A percentile compares a stretch with the other conserved stretches of the same genome.
Evolutionary conservation across 2,113 vertebrate species (phyloP).

Genomic region (Cynoglossus semilaevis): DNA sequence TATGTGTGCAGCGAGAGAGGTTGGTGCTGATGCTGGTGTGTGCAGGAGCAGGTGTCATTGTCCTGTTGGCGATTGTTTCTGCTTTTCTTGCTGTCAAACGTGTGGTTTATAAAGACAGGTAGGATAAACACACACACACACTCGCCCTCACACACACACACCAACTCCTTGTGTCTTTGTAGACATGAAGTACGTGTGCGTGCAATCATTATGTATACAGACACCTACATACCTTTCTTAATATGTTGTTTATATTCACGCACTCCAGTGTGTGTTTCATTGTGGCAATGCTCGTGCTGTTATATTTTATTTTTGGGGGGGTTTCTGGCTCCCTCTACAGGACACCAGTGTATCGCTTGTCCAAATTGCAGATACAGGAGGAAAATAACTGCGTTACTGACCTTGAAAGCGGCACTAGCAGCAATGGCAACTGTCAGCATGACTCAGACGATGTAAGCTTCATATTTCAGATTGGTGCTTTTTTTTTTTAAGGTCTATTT

Average conservation of each 20-base stretch:
- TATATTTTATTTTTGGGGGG: neutral
- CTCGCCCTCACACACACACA: neutral
- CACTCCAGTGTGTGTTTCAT: too few relatives aligned
- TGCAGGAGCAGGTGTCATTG: conserved; percentile 47
- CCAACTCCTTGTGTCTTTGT: neutral
- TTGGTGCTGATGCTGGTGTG: conserved; percentile 71
- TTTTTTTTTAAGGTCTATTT: neutral
- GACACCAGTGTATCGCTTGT: conserved; percentile 71
- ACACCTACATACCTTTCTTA: too few relatives aligned
- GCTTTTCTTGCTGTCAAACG: conserved; percentile 61
- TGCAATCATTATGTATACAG: too few relatives aligned
- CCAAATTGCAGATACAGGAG: conserved; percentile 71
- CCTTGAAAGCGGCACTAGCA: conserved; percentile 51
- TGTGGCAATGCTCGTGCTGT: neutral
- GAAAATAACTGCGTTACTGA: conserved; percentile 43
- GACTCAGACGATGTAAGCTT: conserved; percentile 74
- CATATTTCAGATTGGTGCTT: too few relatives aligned
- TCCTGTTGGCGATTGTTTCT: conserved; percentile 52
- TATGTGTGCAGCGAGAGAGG: conserved; percentile 55
- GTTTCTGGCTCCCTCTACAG: conserved; percentile 47
- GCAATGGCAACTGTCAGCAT: conserved; percentile 61
- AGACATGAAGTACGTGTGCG: too few relatives aligned
- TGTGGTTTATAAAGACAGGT: conserved; percentile 67
- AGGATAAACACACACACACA: conserved; percentile 1
- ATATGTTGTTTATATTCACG: too few relatives aligned